Percentiles rank a stretch among this genome's conserved stretches.
Conservation (phyloP, 2,888 invertebrate genomes). For the Synanthedon tipuliformis region DNA sequence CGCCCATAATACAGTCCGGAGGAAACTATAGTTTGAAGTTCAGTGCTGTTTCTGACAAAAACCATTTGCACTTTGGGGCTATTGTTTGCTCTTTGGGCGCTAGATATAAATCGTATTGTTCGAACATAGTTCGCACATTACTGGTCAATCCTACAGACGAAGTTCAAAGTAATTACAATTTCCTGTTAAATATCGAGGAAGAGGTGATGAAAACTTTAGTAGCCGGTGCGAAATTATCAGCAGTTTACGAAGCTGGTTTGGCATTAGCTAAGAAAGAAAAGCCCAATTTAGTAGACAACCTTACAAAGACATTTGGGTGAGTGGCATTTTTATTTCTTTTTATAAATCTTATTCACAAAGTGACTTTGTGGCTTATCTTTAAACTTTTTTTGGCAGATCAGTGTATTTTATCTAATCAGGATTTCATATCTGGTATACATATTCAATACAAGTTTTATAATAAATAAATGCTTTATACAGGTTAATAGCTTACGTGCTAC, state of each 20-base stretch:
- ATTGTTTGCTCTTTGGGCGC: constrained; percentile 96
- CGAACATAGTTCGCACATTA: constrained; percentile 95
- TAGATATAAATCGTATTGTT: constrained; percentile 98
- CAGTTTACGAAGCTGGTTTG: constrained; percentile 88
- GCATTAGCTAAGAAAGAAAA: constrained; percentile 87
- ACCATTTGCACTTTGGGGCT: constrained; percentile 93
- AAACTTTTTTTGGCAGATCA: no score
- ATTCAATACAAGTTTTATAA: no score
- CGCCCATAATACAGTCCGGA: constrained; percentile 98
- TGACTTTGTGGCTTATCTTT: no score
- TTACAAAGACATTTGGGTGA: constrained; percentile 93
- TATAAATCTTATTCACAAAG: neutral
- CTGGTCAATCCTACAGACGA: constrained; percentile 91
- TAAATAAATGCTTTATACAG: no score
- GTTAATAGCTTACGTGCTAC: no score
- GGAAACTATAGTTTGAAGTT: constrained; percentile 98
- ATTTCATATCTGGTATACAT: no score
- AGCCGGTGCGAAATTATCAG: constrained; percentile 84
- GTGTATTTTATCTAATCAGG: no score
- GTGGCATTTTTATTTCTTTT: constrained; percentile 4
- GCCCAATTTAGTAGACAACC: constrained; percentile 84
- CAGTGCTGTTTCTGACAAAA: constrained; percentile 94
- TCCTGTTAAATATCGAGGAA: constrained; percentile 89
- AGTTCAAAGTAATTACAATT: constrained; percentile 90
- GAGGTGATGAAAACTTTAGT: constrained; percentile 87